A percentile compares a stretch with the other conserved stretches of the same genome.
These are phyloP conservation scores for Pygoscelis antarcticus DNA, from an alignment of 2,113 vertebrate genomes.

Conservation along the genomic window DNA sequence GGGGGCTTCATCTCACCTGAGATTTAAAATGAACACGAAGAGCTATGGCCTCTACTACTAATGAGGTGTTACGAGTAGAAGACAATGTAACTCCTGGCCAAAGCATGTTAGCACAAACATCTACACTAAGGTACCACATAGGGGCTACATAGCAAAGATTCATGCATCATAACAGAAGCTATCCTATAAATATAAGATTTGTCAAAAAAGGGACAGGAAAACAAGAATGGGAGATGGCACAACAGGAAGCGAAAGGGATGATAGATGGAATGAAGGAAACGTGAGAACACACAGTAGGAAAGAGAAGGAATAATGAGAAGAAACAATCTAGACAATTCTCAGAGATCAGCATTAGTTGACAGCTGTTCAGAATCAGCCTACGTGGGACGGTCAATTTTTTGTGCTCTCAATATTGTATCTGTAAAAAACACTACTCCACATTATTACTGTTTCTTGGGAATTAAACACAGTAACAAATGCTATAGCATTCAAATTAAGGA, in stretches of 20 bases:
- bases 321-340: neutral
- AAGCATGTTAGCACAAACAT: neutral
- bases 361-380: too few species aligned
- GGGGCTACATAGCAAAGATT: neutral
- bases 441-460: neutral
- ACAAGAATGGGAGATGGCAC: neutral
- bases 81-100: neutral
- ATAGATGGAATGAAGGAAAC: neutral
- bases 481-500: neutral
- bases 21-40: neutral
- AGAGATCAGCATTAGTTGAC: neutral
- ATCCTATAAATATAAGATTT: neutral
- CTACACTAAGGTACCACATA: fast-evolving
- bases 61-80: neutral
- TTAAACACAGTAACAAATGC: neutral
- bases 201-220: neutral
- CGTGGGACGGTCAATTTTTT: neutral
- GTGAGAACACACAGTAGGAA: neutral
- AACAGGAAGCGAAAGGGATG: neutral
- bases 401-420: neutral
- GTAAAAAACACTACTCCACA: neutral
- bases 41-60: neutral
- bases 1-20: neutral
- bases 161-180: neutral
- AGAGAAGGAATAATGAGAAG: neutral